phyloP scores from a whole-genome alignment of 2,113 vertebrate genomes.

The Zapus hudsonius region DNA sequence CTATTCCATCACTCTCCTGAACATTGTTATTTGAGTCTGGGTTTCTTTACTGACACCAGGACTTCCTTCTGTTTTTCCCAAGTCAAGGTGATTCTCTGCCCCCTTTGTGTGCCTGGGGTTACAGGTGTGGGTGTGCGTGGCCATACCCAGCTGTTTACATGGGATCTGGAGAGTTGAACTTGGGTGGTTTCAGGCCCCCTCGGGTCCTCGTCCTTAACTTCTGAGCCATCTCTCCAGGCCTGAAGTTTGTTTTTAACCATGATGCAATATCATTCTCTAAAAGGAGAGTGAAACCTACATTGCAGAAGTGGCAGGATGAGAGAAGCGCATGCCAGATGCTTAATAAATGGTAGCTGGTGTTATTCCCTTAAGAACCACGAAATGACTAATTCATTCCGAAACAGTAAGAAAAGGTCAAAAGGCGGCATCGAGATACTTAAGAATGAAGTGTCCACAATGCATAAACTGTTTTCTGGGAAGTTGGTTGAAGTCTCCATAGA shows the following conservation, averaged over 20 bases:
- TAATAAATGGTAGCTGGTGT: neutral
- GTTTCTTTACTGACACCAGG: no score
- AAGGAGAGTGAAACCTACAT: neutral
- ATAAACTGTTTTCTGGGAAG: neutral
- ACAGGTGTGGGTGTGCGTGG: no score
- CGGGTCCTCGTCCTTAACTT: no score
- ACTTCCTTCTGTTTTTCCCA: no score
- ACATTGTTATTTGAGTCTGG: no score
- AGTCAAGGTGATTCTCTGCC: no score
- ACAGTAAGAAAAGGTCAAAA: neutral
- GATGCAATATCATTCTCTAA: neutral
- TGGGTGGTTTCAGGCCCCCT: no score
- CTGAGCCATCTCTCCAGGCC: neutral
- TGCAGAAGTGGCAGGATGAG: neutral
- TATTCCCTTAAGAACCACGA: neutral
- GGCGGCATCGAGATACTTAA: neutral
- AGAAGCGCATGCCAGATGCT: neutral
- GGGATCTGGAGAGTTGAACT: no score
- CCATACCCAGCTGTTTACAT: no score
- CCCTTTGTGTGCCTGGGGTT: no score
- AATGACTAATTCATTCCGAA: neutral
- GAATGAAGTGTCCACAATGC: neutral
- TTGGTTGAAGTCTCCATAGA: neutral
- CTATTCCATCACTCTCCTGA: no score
- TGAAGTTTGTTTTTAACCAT: neutral